Conservation (phyloP, 1,140 invertebrate genomes). For the Nasonia giraulti region DNA sequence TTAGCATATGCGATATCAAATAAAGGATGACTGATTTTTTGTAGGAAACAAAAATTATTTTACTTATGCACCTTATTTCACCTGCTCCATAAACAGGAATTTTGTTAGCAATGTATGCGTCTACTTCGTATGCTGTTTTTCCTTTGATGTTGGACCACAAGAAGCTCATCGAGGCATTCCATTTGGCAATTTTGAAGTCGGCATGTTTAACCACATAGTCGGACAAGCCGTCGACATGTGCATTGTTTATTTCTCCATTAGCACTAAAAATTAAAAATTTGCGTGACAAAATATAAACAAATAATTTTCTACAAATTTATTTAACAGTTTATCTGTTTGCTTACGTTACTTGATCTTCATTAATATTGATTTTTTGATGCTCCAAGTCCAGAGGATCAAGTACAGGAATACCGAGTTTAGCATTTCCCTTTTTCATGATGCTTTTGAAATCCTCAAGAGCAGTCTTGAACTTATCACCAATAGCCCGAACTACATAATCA, state of each 20-base stretch:
- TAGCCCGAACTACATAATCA: neutral
- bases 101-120: slow-evolving; percentile 13
- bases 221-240: slow-evolving; percentile 42
- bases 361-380: neutral
- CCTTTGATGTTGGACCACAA: slow-evolving; percentile 39
- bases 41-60: neutral
- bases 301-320: neutral
- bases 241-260: neutral
- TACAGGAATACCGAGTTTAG: slow-evolving; percentile 43
- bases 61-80: slow-evolving; percentile 36
- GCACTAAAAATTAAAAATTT: neutral
- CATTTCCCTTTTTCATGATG: slow-evolving; percentile 45
- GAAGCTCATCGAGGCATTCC: slow-evolving; percentile 44
- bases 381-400: slow-evolving; percentile 41
- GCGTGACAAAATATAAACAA: neutral
- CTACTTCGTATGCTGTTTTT: slow-evolving; percentile 15
- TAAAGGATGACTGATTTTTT: neutral
- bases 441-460: slow-evolving; percentile 42
- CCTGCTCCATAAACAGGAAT: slow-evolving; percentile 45
- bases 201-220: slow-evolving; percentile 42
- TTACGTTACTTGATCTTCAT: neutral
- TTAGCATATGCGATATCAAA: neutral
- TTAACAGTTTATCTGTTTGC: neutral
- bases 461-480: slow-evolving; percentile 31
- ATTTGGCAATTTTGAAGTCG: slow-evolving; percentile 32